Percentiles rank a stretch among this genome's conserved stretches.
Conservation (phyloP, 1,140 invertebrate genomes). For the Lasaia peninsularis region DNA sequence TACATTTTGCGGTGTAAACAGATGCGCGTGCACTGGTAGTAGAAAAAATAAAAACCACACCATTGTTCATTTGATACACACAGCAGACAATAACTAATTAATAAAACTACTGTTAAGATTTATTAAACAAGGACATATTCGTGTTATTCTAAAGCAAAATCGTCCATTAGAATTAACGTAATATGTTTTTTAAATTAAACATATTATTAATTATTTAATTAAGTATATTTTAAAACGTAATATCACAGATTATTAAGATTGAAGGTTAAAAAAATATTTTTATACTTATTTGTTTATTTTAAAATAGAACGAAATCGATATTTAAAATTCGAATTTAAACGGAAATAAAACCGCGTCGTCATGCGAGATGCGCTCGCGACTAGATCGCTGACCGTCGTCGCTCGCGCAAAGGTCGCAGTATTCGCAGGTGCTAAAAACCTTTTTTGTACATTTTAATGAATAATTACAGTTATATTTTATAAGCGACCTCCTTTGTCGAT, state of each 20-base stretch:
- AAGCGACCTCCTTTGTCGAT: constrained; percentile 24
- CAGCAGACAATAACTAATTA: constrained; percentile 3
- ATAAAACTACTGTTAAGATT: neutral
- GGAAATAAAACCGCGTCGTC: constrained; percentile 20
- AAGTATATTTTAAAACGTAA: no score
- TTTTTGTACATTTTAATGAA: constrained; percentile 27
- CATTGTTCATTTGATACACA: constrained; percentile 21
- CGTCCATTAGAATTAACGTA: neutral
- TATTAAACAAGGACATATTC: neutral
- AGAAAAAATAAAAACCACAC: constrained; percentile 28
- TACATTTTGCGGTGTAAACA: constrained; percentile 30
- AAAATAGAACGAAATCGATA: neutral
- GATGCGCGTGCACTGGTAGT: constrained; percentile 24
- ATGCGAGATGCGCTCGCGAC: constrained; percentile 34
- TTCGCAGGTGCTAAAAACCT: constrained; percentile 37
- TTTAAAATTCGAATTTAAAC: constrained; percentile 15
- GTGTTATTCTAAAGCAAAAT: neutral
- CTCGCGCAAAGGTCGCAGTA: constrained; percentile 37
- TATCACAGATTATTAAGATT: no score
- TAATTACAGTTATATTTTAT: constrained; percentile 21
- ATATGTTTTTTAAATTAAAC: neutral
- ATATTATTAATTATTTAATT: no score
- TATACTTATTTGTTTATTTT: neutral
- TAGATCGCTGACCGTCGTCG: constrained; percentile 35
- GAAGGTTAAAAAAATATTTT: no score